phyloP scores from a whole-genome alignment of 2,797 vertebrate species.

The Chelonia mydas region DNA sequence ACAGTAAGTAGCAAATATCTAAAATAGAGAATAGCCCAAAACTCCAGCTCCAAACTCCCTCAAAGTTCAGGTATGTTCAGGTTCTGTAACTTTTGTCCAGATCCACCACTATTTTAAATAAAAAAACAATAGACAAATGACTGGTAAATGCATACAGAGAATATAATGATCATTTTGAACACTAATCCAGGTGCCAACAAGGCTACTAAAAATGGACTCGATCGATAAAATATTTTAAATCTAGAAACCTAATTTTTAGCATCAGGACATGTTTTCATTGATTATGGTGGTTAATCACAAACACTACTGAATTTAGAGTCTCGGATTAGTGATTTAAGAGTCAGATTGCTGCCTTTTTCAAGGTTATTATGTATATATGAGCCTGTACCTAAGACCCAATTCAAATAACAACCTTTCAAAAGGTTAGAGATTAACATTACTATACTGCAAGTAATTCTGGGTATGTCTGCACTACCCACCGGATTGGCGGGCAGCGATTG shows the following conservation, averaged over 20 bases:
- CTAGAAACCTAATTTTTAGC: constrained; percentile 17
- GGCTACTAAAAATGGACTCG: background rate
- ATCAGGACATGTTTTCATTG: background rate
- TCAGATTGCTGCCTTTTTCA: background rate
- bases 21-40: background rate
- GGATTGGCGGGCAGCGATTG: too few relatives aligned
- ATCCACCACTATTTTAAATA: background rate
- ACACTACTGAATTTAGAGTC: constrained; percentile 10
- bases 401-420: constrained; percentile 5
- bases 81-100: background rate
- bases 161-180: constrained; percentile 1
- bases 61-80: background rate
- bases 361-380: constrained; percentile 20
- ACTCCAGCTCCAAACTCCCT: background rate
- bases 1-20: background rate
- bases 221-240: constrained; percentile 17
- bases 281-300: constrained; percentile 44
- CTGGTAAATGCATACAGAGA: background rate
- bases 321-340: background rate
- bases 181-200: background rate
- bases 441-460: constrained; percentile 8
- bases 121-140: background rate
- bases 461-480: too few relatives aligned
- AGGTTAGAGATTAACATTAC: constrained; percentile 27
- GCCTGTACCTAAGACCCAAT: background rate